phyloP scores from a whole-genome alignment of 2,797 vertebrate genomes.

The Amblyraja radiata region DNA sequence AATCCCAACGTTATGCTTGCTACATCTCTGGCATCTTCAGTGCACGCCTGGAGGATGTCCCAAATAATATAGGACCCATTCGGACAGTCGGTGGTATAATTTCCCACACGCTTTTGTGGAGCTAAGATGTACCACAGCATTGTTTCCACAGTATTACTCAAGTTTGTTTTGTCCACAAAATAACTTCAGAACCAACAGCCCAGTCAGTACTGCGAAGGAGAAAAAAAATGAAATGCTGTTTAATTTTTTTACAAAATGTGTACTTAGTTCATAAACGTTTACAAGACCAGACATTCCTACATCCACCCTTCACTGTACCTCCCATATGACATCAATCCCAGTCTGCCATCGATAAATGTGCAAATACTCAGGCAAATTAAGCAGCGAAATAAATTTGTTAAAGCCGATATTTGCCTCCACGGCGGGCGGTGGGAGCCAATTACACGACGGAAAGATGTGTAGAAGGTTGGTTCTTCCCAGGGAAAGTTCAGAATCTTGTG shows the following conservation, averaged over 20 bases:
- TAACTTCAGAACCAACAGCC: not conserved
- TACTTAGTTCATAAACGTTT: too few relatives aligned
- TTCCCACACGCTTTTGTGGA: conserved; percentile 42
- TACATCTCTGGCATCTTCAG: conserved; percentile 70
- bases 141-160: not conserved
- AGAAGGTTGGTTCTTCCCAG: too few relatives aligned
- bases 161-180: not conserved
- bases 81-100: conserved; percentile 69
- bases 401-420: too few relatives aligned
- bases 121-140: not conserved
- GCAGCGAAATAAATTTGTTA: not conserved
- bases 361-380: not conserved
- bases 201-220: not conserved
- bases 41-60: conserved; percentile 72
- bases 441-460: too few relatives aligned
- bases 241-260: too few relatives aligned
- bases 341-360: too few relatives aligned
- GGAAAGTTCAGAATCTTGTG: too few relatives aligned
- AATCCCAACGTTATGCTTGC: conserved; percentile 78
- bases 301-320: too few relatives aligned
- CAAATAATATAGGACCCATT: conserved; percentile 80
- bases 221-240: not conserved
- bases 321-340: too few relatives aligned
- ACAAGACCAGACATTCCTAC: too few relatives aligned
- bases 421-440: too few relatives aligned